phyloP scores from a whole-genome alignment of 2,113 vertebrate species.

The Aspidoscelis tigris region DNA sequence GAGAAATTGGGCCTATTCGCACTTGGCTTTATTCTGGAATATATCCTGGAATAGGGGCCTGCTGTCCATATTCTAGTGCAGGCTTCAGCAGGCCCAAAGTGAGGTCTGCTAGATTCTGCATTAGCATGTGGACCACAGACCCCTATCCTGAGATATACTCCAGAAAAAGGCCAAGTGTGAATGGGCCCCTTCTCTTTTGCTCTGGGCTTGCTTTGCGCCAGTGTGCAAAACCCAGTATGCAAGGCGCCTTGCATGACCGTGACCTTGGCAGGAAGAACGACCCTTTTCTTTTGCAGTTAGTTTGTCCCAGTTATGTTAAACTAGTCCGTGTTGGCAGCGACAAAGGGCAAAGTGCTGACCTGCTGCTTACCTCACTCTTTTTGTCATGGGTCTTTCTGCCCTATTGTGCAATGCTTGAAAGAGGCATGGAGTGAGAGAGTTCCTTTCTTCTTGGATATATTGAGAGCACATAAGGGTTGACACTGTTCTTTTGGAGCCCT shows the following conservation, averaged over 20 bases:
- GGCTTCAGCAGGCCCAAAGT: no score
- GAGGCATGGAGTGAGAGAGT: not conserved
- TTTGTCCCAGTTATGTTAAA: not conserved
- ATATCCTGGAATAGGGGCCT: no score
- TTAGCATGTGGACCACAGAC: no score
- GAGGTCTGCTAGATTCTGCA: no score
- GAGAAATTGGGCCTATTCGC: not conserved
- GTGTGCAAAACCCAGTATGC: not conserved
- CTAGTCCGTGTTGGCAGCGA: not conserved
- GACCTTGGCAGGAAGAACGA: not conserved
- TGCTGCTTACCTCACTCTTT: not conserved
- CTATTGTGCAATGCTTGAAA: not conserved
- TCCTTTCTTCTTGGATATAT: not conserved
- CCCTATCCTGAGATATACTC: no score
- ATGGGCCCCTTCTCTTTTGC: not conserved
- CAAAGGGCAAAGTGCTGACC: not conserved
- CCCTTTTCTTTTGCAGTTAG: not conserved
- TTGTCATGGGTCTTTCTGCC: not conserved
- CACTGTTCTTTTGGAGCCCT: not conserved
- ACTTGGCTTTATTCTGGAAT: no score
- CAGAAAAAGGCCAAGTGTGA: no score
- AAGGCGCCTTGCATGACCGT: not conserved
- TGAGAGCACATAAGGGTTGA: not conserved
- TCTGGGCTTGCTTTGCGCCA: not conserved
- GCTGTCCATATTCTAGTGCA: no score